Evolutionary conservation across 1,140 invertebrate species (phyloP).

Genomic region (Zaprionus kolodkinae): DNA sequence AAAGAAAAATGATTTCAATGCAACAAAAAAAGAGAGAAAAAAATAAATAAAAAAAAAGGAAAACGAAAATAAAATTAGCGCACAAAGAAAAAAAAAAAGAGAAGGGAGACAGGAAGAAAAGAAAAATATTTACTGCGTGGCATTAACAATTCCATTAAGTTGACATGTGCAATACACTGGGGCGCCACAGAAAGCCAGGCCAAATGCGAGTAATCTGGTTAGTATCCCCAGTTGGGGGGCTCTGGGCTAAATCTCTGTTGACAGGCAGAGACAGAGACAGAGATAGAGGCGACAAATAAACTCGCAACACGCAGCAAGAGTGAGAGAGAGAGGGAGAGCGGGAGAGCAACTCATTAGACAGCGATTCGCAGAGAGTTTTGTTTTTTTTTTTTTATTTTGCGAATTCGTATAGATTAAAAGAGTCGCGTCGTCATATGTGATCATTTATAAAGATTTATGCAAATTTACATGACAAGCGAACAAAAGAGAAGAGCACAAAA

Average conservation of each 20-base stretch:
- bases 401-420: neutral
- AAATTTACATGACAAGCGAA: neutral
- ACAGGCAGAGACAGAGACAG: conserved; percentile 32
- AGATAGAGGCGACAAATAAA: conserved; percentile 19
- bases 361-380: neutral
- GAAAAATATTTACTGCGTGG: conserved; percentile 34
- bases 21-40: conserved; percentile 3
- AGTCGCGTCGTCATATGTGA: conserved; percentile 18
- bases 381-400: neutral
- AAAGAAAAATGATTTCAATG: conserved; percentile 46
- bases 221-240: conserved; percentile 33
- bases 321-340: neutral
- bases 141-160: conserved; percentile 79
- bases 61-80: conserved; percentile 42
- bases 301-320: conserved; percentile 25
- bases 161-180: conserved; percentile 36
- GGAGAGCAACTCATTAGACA: conserved; percentile 42
- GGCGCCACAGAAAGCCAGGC: conserved; percentile 13
- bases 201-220: conserved; percentile 48
- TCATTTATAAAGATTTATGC: conserved; percentile 38
- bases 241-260: conserved; percentile 54
- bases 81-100: conserved; percentile 8
- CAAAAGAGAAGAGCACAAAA: no score
- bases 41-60: conserved; percentile 26
- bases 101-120: neutral